These are phyloP conservation scores for Hippocampus abdominalis DNA, from an alignment of 2,113 vertebrate species.

Conservation along the genomic window DNA sequence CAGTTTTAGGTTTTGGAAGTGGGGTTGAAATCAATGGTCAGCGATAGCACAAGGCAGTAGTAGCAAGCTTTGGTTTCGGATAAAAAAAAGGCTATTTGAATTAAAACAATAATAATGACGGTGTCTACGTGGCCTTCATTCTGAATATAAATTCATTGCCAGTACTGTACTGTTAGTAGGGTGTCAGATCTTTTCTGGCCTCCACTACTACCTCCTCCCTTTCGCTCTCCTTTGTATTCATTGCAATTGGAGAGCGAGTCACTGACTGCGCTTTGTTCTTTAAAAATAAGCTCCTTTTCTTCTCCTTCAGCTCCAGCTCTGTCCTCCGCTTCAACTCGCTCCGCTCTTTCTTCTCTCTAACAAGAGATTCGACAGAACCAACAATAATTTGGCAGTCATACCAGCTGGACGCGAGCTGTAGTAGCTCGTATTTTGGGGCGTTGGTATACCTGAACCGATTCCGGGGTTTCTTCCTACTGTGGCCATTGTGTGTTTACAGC, in stretches of 20 bases:
- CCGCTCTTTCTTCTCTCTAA: background rate
- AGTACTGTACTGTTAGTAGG: background rate
- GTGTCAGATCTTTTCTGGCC: background rate
- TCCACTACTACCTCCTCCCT: background rate
- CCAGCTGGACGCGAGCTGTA: background rate
- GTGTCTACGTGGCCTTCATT: background rate
- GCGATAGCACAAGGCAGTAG: too few relatives aligned
- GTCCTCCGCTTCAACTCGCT: slow-evolving; percentile 5
- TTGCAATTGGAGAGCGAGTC: background rate
- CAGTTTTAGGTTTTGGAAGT: too few relatives aligned
- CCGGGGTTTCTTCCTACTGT: background rate
- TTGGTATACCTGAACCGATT: background rate
- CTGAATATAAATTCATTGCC: background rate
- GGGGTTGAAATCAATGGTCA: too few relatives aligned
- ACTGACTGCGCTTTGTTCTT: slow-evolving; percentile 5
- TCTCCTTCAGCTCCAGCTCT: background rate
- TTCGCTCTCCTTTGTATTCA: background rate
- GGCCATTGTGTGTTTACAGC: slow-evolving; percentile 40
- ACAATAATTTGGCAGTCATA: background rate
- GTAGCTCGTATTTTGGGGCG: background rate
- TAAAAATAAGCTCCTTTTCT: slow-evolving; percentile 6
- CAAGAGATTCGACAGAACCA: background rate
- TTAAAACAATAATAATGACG: background rate
- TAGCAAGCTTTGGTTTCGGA: too few relatives aligned
- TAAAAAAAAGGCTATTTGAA: too few relatives aligned